Evolutionary conservation across 2,888 invertebrate genomes (phyloP), one percentile per base, ranked within the genome.

Genomic region (Amphipyra berbera): DNA sequence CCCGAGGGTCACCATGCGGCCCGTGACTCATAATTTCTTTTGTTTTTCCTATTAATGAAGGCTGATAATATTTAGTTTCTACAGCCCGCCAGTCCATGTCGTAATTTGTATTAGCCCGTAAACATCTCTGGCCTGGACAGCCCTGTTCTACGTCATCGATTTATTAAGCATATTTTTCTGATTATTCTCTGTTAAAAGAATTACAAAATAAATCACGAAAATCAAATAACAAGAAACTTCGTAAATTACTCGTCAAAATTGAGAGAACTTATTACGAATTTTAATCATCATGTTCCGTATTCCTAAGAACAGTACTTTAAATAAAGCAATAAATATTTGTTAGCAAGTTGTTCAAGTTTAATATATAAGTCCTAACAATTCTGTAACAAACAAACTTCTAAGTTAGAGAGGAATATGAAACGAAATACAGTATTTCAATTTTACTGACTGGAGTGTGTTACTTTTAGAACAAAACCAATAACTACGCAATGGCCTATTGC

Each of bases 271-370:
- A 7, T 42, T 9, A 30, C 4, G 35, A 33, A 59, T 53, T 37
- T 45, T n/a, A 45, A 38, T 60, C 10, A 35, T 10, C 4, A 40
- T 30, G 12, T 37, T 49, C 12, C 7, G 8, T 7, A 49, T 8
- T 33, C 41, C 1, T 12, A 27, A 41, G 30, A 60, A 48, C n/a
- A 37, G 13, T 9, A 9, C 35, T 44, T 53, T 15, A 44, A 30
- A 59, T 27, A 55, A 52, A 56, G 44, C 30, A 21, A 52, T 56
- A 45, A 52, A 30, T 53, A 44, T 45, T 13, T 38, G 46, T 37
- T 14, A 50, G 13, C 48, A 30, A 38, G 30, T 59, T 15, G 14
- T 7, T 6, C 21, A 47, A 72, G 52, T 38, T 40, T 52, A 27
- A 35, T 15, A 45, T 33, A 33, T 15, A 45, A 48, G 55, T 45